Base-by-base conservation (phyloP, 2,797 vertebrate genomes). In the Channallabes apus region DNA sequence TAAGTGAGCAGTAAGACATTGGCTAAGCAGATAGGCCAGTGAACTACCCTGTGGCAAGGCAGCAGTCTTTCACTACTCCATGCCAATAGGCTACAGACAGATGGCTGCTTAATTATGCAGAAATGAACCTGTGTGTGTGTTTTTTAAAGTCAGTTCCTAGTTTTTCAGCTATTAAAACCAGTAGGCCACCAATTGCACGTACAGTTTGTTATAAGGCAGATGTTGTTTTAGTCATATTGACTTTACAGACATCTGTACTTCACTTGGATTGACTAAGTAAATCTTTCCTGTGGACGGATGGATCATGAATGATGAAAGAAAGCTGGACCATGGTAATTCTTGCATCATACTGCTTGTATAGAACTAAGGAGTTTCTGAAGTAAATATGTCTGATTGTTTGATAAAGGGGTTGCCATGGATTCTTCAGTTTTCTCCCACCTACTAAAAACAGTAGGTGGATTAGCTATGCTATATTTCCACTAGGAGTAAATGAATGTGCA, bases 61-160 rank as follows among this genome's bases (percentile, higher is more conserved):
- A 89, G 78, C n/a, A 65, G 85, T 88, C 82, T 80, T 85, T 82
- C 80, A 86, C 71, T 82, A 87, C 85, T 84, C 76, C 83, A 51
- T 88, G 88, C 86, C 88, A 88, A 87, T 85, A 76, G 75, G 69
- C 80, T 75, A 59, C 18, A 76, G 86, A 87, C 89, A 89, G 88
- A 89, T 90, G 87, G 89, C 83, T 86, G 86, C 84, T 86, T 85
- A 89, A 90, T 88, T 87, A 87, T 80, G 84, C 88, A 88, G 89
- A 88, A 89, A 88, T 85, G 87, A 88, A 89, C 86, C 87, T 82
- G 64, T 81, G 68, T 83, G 82, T 24, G 84, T 82, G 72, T 64
- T 82, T 72, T 83, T 83, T 71, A 83, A 86, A 65, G 24, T 73
- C 75, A 77, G 24, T 82, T 82, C 18, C 80, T 78, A 51, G 62